A percentile compares a stretch with the other conserved stretches of the same genome.
phyloP scores from a whole-genome alignment of 1,140 invertebrate species.

The Drosophila bipectinata region DNA sequence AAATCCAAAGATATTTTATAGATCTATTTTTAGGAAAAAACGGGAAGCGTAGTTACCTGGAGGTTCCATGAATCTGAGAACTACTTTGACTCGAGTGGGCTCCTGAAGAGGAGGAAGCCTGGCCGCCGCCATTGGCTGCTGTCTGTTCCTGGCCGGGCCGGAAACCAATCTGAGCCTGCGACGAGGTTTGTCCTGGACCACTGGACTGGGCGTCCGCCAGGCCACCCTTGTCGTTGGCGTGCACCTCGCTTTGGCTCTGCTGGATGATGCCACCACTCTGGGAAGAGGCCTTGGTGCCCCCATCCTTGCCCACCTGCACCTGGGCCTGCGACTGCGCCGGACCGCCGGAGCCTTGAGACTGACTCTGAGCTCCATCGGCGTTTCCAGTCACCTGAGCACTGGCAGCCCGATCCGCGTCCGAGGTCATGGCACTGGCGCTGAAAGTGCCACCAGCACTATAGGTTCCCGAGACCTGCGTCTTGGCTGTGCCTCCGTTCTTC shows the following conservation, averaged over 20 bases:
- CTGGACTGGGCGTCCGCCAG: conserved; percentile 93
- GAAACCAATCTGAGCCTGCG: conserved; percentile 94
- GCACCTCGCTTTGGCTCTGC: conserved; percentile 85
- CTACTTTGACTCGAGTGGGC: conserved; percentile 90
- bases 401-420: conserved; percentile 89
- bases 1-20: neutral
- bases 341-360: conserved; percentile 89
- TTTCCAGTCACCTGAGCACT: conserved; percentile 89
- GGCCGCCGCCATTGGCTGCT: conserved; percentile 88
- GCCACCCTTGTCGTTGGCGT: conserved; percentile 90
- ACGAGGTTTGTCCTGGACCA: conserved; percentile 92
- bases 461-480: conserved; percentile 91
- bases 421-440: conserved; percentile 91
- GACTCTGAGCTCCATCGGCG: conserved; percentile 89
- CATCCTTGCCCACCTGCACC: conserved; percentile 89
- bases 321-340: conserved; percentile 91
- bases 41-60: conserved; percentile 86
- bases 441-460: conserved; percentile 91
- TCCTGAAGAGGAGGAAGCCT: conserved; percentile 90
- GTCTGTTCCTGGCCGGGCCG: conserved; percentile 87
- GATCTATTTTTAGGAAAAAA: neutral
- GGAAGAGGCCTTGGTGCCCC: conserved; percentile 89
- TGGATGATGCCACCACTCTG: conserved; percentile 90
- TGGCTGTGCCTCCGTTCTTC: conserved; percentile 88
- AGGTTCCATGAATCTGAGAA: conserved; percentile 87